Evolutionary conservation across 2,888 invertebrate species (phyloP), one percentile per base, ranked within the genome.

Genomic region (Pardosa pseudoannulata): DNA sequence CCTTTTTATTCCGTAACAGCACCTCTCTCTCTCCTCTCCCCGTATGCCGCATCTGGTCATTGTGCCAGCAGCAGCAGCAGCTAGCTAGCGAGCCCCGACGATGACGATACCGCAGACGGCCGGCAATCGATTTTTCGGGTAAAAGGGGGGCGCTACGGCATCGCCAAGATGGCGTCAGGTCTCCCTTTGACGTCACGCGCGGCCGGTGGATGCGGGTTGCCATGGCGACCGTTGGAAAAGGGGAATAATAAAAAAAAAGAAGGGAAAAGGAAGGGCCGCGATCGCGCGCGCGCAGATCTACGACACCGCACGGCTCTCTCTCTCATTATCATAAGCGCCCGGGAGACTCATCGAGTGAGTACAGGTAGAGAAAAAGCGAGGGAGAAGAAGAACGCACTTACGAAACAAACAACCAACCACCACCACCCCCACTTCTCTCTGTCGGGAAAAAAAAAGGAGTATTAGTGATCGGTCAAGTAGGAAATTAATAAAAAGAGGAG

Each of bases 161-260:
- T 68, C 74, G 74, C 86, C 86, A 86, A 86, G 74, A 86, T 86
- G 86, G 86, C 86, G 79, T 64, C 85, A 28, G 71, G 41, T n/a
- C n/a, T n/a, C n/a, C 70, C 64, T 65, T 80, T 86, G 86, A 86
- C 86, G 86, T 86, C 86, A 86, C 79, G 27, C 76, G 67, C 68
- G 50, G 50, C 71, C 64, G 62, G 36, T 67, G 79, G 86, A 86
- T 86, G 86, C 86, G 86, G 86, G 86, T 79, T 62, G 29, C 74
- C 86, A 79, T 86, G 79, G 75, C 70, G 39, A 86, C 86, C n/a
- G n/a, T n/a, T n/a, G n/a, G n/a, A n/a, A n/a, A n/a, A n/a, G n/a
- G n/a, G n/a, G n/a, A n/a, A n/a, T n/a, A n/a, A n/a, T n/a, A n/a
- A n/a, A n/a, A n/a, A n/a, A n/a, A n/a, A n/a, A n/a, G n/a, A n/a